These are phyloP conservation scores for Venusia cambrica DNA, from an alignment of 2,888 invertebrate genomes.

Conservation along the genomic window DNA sequence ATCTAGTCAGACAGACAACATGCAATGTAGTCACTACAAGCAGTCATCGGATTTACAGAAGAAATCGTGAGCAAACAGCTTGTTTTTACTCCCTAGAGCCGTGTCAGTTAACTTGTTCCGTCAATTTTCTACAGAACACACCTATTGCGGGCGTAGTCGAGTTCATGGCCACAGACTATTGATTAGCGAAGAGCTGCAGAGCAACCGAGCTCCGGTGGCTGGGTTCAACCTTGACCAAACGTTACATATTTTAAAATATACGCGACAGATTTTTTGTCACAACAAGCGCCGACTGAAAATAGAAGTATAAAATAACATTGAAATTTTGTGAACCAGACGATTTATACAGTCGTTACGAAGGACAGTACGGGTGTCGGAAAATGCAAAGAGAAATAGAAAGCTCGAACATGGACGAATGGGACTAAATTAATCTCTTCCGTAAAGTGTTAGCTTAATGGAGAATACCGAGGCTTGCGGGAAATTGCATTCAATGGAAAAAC, in stretches of 20 bases:
- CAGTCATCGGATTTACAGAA: conserved; percentile 19
- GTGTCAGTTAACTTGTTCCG: conserved; percentile 43
- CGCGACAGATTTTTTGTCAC: conserved; percentile 15
- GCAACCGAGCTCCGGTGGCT: conserved; percentile 39
- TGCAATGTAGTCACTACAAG: conserved; percentile 24
- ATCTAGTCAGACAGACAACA: conserved; percentile 30
- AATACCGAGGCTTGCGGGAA: conserved; percentile 31
- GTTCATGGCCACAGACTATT: conserved; percentile 73
- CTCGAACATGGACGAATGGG: conserved; percentile 29
- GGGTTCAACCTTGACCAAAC: conserved; percentile 45
- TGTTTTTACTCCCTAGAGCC: conserved; percentile 35
- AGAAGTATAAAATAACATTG: conserved; percentile 14
- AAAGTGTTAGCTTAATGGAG: conserved; percentile 34
- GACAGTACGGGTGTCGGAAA: conserved; percentile 20
- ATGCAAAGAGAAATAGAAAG: conserved; percentile 27
- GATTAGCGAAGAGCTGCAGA: conserved; percentile 56
- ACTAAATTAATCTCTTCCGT: conserved; percentile 36
- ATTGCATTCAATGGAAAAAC: conserved; percentile 31
- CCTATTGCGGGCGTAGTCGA: conserved; percentile 43
- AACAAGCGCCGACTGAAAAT: conserved; percentile 25
- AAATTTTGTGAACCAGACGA: conserved; percentile 23
- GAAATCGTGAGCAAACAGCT: conserved; percentile 34
- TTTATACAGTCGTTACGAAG: conserved; percentile 26
- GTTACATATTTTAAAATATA: conserved; percentile 31
- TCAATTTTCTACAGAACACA: conserved; percentile 47